phyloP scores from a whole-genome alignment of 2,888 invertebrate species.

The Chloroclystis v-ata region DNA sequence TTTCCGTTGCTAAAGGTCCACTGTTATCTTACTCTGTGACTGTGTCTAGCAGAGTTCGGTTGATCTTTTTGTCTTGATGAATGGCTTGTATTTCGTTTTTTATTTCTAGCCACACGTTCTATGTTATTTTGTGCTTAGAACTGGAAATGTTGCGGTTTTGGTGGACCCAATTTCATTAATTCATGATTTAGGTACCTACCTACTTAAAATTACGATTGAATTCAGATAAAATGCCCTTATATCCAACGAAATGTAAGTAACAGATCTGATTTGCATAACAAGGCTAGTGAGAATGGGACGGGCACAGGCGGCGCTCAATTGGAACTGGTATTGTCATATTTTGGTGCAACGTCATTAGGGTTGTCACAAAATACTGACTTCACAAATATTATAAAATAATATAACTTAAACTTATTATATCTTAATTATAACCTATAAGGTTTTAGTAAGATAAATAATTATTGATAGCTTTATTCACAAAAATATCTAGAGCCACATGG shows the following conservation, averaged over 20 bases:
- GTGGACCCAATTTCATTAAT: too few species aligned
- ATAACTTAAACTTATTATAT: too few species aligned
- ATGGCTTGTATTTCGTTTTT: slow-evolving; percentile 2
- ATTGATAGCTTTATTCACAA: too few species aligned
- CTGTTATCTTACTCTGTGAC: slow-evolving; percentile 8
- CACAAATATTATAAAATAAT: background rate
- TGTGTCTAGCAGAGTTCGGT: slow-evolving; percentile 3
- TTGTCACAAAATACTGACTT: slow-evolving; percentile 6
- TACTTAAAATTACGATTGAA: background rate
- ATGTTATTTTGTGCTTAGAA: background rate
- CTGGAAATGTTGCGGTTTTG: too few species aligned
- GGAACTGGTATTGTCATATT: slow-evolving; percentile 32
- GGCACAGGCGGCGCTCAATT: slow-evolving; percentile 25
- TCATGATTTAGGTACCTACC: too few species aligned
- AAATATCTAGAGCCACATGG: too few species aligned
- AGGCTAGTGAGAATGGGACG: slow-evolving; percentile 20
- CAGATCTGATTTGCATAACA: slow-evolving; percentile 28
- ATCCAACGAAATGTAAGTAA: slow-evolving; percentile 10
- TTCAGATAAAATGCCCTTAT: background rate
- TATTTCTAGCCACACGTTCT: too few species aligned
- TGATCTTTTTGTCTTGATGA: slow-evolving; percentile 4
- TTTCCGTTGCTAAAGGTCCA: slow-evolving; percentile 50
- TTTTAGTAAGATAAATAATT: too few species aligned
- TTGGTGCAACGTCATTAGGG: slow-evolving; percentile 27
- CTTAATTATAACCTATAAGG: too few species aligned